Evolutionary conservation across 2,888 invertebrate genomes (phyloP), one percentile per base, ranked within the genome.

Genomic region (Lasioglossum oenotherae): DNA sequence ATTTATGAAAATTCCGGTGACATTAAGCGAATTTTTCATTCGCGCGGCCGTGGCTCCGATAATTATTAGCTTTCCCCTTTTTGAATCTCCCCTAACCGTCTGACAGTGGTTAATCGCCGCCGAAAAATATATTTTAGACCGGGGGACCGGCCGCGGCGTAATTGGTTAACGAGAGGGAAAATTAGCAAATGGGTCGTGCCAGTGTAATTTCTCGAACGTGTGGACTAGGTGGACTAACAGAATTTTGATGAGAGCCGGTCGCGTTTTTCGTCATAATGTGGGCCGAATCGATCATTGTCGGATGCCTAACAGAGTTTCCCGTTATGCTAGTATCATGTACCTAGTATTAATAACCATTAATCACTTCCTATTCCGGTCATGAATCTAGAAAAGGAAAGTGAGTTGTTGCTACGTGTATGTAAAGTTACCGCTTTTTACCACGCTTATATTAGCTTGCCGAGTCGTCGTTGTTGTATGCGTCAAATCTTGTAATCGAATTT

Each of bases 101-200:
- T 14, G 89, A 84, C 81, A 57, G 57, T 35, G 69, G 57, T 81
- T 81, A 79, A 78, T 86, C 78, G 57, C 12, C 16, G 46, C n/a
- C 41, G 38, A 44, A 80, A 85, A 82, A 57, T 77, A 72, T 82
- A 76, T 83, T 76, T 83, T 75, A 80, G 23, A 60, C 53, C 31
- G 78, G 31, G n/a, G 67, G 35, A 77, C 81, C 71, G 83, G 83
- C 80, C 64, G 71, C 38, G n/a, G 49, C 77, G 78, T 88, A 86
- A 89, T 89, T 87, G 85, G 78, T 64, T 87, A 89, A 89, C 83
- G 89, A 81, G 87, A 64, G 57, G 74, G 83, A 83, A 89, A 87
- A 89, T 89, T 57, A 83, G 74, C 83, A 85, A 89, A 89, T 89
- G 83, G 78, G 69, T 84, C 76, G 83, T 85, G 85, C 53, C 69